Percentiles rank a stretch among this genome's conserved stretches.
These are phyloP conservation scores for Enteromius viviparus DNA, from an alignment of 2,797 vertebrate species.

Conservation along the genomic window DNA sequence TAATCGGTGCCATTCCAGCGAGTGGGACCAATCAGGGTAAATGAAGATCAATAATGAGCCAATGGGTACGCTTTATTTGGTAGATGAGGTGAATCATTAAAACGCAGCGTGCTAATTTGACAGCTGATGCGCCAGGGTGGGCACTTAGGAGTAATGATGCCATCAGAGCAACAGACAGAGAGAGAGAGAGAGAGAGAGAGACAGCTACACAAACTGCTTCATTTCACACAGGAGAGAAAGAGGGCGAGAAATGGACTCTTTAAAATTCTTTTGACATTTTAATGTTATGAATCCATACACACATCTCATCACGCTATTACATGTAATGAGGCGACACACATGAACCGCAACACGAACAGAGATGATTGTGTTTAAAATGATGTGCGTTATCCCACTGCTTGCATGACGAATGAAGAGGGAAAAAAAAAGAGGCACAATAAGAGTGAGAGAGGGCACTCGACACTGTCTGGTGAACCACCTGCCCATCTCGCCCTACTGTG, in stretches of 20 bases:
- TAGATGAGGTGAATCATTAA: conserved; percentile 64
- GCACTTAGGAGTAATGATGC: conserved; percentile 64
- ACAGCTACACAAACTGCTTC: conserved; percentile 26
- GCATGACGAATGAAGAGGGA: conserved; percentile 7
- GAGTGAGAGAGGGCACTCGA: conserved; percentile 19
- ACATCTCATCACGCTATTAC: conserved; percentile 50
- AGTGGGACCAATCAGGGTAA: conserved; percentile 63
- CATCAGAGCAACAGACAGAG: conserved; percentile 54
- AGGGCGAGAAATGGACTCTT: conserved; percentile 16
- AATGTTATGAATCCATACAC: conserved; percentile 46
- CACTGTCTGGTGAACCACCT: conserved; percentile 18
- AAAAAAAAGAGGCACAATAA: conserved; percentile 8
- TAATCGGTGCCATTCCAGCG: conserved; percentile 50
- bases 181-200: conserved; percentile 3
- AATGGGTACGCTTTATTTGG: conserved; percentile 63
- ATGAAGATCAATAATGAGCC: conserved; percentile 65
- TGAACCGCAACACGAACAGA: conserved; percentile 41
- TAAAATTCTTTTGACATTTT: conserved; percentile 41
- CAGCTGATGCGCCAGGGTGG: conserved; percentile 54
- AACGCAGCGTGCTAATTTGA: conserved; percentile 64
- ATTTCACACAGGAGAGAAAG: conserved; percentile 49
- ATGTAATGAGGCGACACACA: conserved; percentile 53
- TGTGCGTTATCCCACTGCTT: conserved; percentile 29
- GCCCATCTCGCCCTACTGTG: conserved; percentile 14
- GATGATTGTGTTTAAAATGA: conserved; percentile 55